These are phyloP conservation scores for Ectemnius lituratus DNA, from an alignment of 2,888 invertebrate genomes.

Conservation along the genomic window DNA sequence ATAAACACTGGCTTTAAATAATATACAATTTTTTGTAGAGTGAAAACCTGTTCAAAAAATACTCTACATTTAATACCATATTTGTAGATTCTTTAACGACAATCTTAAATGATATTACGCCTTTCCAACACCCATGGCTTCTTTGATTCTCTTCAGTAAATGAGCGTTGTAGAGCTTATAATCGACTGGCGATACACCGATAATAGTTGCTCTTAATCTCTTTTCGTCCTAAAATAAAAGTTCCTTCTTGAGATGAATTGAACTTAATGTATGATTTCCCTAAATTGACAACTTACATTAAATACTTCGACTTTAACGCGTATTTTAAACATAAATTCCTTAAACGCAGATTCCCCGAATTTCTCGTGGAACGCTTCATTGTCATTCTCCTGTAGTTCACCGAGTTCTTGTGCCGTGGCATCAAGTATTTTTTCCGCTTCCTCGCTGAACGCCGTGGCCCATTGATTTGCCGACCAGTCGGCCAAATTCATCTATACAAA, in stretches of 20 bases:
- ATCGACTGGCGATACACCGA: constrained; percentile 86
- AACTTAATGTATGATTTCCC: constrained; percentile 71
- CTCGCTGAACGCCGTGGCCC: constrained; percentile 94
- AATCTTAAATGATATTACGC: constrained; percentile 13
- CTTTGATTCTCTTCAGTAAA: constrained; percentile 85
- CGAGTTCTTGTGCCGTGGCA: constrained; percentile 86
- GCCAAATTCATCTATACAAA: constrained; percentile 86
- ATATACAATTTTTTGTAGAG: too few relatives aligned
- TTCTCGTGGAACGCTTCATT: constrained; percentile 83
- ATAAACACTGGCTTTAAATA: too few relatives aligned
- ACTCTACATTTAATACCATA: not conserved
- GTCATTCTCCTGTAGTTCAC: constrained; percentile 85
- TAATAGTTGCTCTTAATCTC: constrained; percentile 87
- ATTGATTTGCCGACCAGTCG: constrained; percentile 92
- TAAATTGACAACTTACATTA: constrained; percentile 92
- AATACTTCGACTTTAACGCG: constrained; percentile 94
- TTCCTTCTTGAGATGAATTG: constrained; percentile 5
- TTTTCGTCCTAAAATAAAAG: constrained; percentile 85
- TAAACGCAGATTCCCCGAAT: constrained; percentile 88
- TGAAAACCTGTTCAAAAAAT: too few relatives aligned
- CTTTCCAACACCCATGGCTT: constrained; percentile 80
- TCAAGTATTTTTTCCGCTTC: constrained; percentile 89
- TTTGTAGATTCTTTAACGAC: constrained; percentile 10
- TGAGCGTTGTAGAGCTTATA: constrained; percentile 87
- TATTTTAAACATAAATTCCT: constrained; percentile 89